Percentiles rank a stretch among this genome's conserved stretches.
Evolutionary conservation across 1,140 invertebrate genomes (phyloP).

Genomic region (Pogonomyrmex barbatus): DNA sequence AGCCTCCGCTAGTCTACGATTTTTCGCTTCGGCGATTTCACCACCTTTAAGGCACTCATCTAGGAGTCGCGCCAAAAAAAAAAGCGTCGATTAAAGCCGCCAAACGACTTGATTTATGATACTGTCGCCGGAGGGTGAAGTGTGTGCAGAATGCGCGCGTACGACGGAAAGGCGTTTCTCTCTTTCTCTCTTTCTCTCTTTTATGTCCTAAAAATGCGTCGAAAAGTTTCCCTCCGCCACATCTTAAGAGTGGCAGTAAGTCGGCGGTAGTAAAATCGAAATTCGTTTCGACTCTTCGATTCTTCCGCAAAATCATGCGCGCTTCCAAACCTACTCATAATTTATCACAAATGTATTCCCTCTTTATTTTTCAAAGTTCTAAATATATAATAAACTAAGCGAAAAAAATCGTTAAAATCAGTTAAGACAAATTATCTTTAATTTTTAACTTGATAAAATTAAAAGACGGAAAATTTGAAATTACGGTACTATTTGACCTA

Average conservation of each 20-base stretch:
- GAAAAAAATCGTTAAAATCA: constrained; percentile 9
- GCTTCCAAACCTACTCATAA: background rate
- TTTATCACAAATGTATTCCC: background rate
- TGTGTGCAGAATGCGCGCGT: background rate
- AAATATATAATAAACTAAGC: background rate
- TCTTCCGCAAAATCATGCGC: background rate
- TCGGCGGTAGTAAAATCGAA: background rate
- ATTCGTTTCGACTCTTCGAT: background rate
- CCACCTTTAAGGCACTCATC: constrained; percentile 36
- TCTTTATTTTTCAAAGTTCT: background rate
- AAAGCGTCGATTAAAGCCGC: constrained; percentile 42
- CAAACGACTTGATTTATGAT: constrained; percentile 44
- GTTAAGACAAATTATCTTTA: background rate
- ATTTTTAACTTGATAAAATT: background rate
- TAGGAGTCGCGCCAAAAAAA: constrained; percentile 28
- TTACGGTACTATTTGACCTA: background rate
- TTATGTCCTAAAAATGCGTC: constrained; percentile 1
- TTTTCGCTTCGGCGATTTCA: constrained; percentile 56
- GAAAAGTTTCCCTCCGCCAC: background rate
- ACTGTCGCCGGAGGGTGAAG: constrained; percentile 32
- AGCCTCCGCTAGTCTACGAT: constrained; percentile 46
- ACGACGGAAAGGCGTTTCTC: constrained; percentile 16
- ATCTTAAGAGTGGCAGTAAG: background rate
- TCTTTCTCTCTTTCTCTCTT: constrained; percentile 15
- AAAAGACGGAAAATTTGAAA: background rate